Conservation (phyloP, 2,113 vertebrate genomes). For the Diglossa brunneiventris region DNA sequence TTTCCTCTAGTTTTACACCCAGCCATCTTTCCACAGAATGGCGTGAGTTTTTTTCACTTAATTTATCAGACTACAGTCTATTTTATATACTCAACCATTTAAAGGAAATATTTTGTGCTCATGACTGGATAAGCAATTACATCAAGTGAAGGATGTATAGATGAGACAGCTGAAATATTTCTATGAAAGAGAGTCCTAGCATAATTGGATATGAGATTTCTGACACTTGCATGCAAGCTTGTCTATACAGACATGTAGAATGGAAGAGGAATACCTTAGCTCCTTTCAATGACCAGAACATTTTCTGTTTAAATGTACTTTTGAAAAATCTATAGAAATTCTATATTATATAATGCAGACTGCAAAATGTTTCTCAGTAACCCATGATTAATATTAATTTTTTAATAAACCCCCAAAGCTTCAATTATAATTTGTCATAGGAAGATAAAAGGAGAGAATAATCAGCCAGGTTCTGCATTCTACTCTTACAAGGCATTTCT, state of each 20-base stretch:
- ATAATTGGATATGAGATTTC: background rate
- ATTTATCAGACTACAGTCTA: background rate
- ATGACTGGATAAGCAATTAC: background rate
- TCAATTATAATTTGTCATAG: background rate
- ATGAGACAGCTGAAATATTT: background rate
- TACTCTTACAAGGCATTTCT: background rate
- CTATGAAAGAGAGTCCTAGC: background rate
- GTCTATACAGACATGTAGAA: background rate
- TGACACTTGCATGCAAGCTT: background rate
- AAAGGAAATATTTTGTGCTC: background rate
- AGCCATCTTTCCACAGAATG: background rate
- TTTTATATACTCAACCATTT: background rate
- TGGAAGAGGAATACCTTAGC: background rate
- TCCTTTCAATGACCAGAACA: background rate
- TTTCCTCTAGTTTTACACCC: background rate
- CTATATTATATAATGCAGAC: background rate
- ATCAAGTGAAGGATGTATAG: background rate
- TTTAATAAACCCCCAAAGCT: background rate
- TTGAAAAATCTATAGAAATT: background rate
- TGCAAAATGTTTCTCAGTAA: background rate
- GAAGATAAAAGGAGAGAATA: background rate
- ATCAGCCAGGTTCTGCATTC: background rate
- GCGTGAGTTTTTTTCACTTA: background rate
- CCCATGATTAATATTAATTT: background rate
- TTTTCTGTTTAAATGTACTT: background rate